Base-by-base conservation (phyloP, 2,888 invertebrate species). In the Agrotis ipsilon region DNA sequence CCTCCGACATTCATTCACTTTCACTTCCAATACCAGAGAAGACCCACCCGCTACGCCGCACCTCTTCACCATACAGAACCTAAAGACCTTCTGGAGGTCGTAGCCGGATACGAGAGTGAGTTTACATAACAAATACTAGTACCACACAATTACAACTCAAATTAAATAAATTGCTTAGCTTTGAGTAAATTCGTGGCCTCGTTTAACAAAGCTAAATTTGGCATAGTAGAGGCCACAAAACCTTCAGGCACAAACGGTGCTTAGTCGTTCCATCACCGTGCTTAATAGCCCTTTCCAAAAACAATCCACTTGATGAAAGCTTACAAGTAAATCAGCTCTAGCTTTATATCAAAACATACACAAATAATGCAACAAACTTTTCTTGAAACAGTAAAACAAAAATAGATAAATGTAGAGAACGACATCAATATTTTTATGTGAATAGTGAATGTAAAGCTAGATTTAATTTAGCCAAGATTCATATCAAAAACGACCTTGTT, bases 1-100 rank as follows among this genome's bases (percentile, higher is more conserved):
- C 92, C 94, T 95, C 93, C 89, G 94, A 92, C 94, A 94, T 94
- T 96, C 96, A 95, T 95, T 96, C 94, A 96, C 96, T 96, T 96
- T 96, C 96, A 96, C 96, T 96, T 96, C 95, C 93, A 95, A 94
- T 93, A 92, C 88, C 89, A 92, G 93, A 93, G 93, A 94, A 92
- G 94, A 94, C 89, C 92, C 92, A 89, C 91, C 90, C 89, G 92
- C 90, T 89, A 85, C 90, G 87, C 89, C 91, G 91, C 91, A 89
- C 92, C 92, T 92, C 91, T 90, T 90, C 88, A 87, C 88, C 84
- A 87, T 87, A 88, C 89, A 89, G 85, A 90, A 90, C 90, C 89
- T 85, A 81, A 86, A 94, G 94, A 95, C 96, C 96, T 95, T 95
- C 94, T 92, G 93, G 95, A 95, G 95, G 95, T 95, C 96, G 92